A percentile compares a stretch with the other conserved stretches of the same genome.
phyloP scores from a whole-genome alignment of 1,140 invertebrate species.

The Euwallacea fornicatus region DNA sequence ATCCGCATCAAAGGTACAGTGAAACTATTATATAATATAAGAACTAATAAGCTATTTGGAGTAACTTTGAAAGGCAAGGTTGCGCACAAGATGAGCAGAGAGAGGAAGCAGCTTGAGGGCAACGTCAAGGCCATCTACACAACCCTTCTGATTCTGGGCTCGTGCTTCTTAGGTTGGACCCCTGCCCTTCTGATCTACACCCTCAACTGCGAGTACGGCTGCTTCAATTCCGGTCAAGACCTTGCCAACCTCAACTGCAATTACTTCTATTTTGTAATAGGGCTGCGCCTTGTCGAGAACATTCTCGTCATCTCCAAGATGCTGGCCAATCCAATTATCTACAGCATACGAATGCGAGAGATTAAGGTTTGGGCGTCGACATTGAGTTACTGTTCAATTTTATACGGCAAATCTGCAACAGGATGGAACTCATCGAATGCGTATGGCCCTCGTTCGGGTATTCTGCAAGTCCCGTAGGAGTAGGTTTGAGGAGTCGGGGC shows the following conservation, averaged over 20 bases:
- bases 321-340: constrained; percentile 69
- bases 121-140: constrained; percentile 69
- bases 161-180: constrained; percentile 67
- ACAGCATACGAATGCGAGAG: constrained; percentile 68
- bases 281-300: constrained; percentile 51
- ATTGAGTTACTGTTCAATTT: neutral
- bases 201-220: constrained; percentile 60
- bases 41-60: too few relatives aligned
- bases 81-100: constrained; percentile 40
- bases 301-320: constrained; percentile 65
- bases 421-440: constrained; percentile 43
- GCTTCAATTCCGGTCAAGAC: constrained; percentile 41
- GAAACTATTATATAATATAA: too few relatives aligned
- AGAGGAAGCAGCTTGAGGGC: constrained; percentile 51
- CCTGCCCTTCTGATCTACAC: constrained; percentile 62
- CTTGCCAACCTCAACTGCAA: constrained; percentile 36
- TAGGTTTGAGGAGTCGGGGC: constrained; percentile 22
- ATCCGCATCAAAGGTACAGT: constrained; percentile 37
- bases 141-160: constrained; percentile 68
- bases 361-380: constrained; percentile 57
- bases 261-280: constrained; percentile 45
- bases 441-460: constrained; percentile 28
- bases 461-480: constrained; percentile 36
- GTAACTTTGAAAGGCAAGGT: constrained; percentile 21
- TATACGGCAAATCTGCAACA: neutral